A percentile compares a stretch with the other conserved stretches of the same genome.
These are phyloP conservation scores for Orthosia cruda DNA, from an alignment of 2,888 invertebrate species.

Conservation along the genomic window DNA sequence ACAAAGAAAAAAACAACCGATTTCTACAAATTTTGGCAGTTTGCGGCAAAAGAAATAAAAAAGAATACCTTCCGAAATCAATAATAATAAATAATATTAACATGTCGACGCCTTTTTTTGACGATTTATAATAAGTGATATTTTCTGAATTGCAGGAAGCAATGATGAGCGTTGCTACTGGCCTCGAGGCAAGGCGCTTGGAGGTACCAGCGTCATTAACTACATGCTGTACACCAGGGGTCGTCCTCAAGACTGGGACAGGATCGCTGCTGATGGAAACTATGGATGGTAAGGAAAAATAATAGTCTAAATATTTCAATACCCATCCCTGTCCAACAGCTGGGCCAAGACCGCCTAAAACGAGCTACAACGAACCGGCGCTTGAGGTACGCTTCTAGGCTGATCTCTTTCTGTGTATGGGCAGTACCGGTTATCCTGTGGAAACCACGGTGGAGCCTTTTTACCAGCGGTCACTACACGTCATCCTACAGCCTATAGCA, in stretches of 20 bases:
- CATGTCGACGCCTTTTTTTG: no score
- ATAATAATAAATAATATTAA: no score
- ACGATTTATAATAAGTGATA: background rate
- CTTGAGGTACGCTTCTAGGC: background rate
- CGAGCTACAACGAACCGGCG: no score
- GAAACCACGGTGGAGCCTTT: background rate
- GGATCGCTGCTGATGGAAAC: constrained; percentile 94
- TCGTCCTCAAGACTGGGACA: constrained; percentile 94
- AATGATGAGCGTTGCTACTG: constrained; percentile 92
- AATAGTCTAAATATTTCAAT: background rate
- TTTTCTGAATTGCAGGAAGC: constrained; percentile 77
- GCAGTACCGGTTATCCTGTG: no score
- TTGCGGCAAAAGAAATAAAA: no score
- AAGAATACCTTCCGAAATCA: no score
- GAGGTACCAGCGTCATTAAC: constrained; percentile 96
- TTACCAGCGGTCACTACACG: background rate
- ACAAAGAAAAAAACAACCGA: no score
- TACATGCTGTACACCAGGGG: constrained; percentile 97
- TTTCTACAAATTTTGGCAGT: no score
- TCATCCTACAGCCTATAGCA: no score
- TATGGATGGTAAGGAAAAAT: constrained; percentile 92
- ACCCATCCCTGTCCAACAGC: background rate
- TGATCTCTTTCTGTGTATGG: no score
- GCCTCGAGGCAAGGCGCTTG: constrained; percentile 95
- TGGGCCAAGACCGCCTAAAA: background rate